Evolutionary conservation across 2,888 invertebrate genomes (phyloP).

Genomic region (Strigamia transsilvanica): DNA sequence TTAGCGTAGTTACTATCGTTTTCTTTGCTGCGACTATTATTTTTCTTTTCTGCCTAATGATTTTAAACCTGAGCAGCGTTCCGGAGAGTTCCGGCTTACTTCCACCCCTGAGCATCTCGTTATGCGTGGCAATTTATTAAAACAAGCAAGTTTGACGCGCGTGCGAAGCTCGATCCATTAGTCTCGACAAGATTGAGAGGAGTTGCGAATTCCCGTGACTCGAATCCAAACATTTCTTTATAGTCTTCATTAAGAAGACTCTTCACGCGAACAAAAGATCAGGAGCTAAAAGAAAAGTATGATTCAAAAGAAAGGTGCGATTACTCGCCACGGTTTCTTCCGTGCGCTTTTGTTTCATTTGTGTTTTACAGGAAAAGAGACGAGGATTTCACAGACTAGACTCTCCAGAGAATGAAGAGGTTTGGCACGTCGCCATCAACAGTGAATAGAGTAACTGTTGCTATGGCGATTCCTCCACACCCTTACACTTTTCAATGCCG

Average conservation of each 20-base stretch:
- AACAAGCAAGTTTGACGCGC: background rate
- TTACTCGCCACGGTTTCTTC: background rate
- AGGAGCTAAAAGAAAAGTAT: background rate
- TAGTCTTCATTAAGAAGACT: background rate
- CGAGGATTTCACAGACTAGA: background rate
- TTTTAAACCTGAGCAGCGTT: too few relatives aligned
- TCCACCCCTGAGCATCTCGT: background rate
- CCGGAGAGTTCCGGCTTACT: too few relatives aligned
- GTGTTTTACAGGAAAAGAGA: slow-evolving; percentile 8
- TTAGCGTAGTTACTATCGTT: too few relatives aligned
- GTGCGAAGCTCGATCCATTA: background rate
- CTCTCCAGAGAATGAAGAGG: background rate
- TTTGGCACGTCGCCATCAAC: slow-evolving; percentile 16
- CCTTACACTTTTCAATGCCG: background rate
- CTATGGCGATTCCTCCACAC: background rate
- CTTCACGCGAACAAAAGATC: background rate
- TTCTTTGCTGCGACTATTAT: too few relatives aligned
- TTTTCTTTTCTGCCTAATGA: too few relatives aligned
- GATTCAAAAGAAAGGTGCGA: background rate
- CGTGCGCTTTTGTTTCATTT: background rate
- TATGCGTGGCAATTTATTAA: background rate
- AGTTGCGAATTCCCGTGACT: background rate
- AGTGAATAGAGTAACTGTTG: slow-evolving; percentile 20
- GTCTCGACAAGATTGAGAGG: slow-evolving; percentile 3
- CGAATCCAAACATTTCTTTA: slow-evolving; percentile 10